These are phyloP conservation scores for Isoperla grammatica DNA, from an alignment of 2,888 invertebrate species.

Conservation along the genomic window DNA sequence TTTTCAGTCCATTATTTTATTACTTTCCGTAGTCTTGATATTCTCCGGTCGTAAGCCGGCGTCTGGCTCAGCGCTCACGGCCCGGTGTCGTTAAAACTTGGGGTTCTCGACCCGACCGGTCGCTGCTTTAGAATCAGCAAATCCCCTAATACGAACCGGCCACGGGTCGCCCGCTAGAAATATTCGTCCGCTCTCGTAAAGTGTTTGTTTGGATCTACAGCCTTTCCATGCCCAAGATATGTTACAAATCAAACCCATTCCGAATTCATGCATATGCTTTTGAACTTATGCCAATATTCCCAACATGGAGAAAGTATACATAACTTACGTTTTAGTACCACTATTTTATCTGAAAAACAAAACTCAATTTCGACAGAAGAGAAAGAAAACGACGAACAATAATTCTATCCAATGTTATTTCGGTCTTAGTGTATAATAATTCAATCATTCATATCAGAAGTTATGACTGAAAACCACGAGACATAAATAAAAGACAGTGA, in stretches of 20 bases:
- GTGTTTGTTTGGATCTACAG: constrained; percentile 8
- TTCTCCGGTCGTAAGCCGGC: constrained; percentile 5
- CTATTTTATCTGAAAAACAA: too few relatives aligned
- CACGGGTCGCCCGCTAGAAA: not conserved
- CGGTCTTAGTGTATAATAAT: too few relatives aligned
- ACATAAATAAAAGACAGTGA: too few relatives aligned
- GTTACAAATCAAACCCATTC: not conserved
- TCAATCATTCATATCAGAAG: too few relatives aligned
- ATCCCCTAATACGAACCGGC: constrained; percentile 8
- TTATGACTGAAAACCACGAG: too few relatives aligned
- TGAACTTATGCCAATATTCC: too few relatives aligned
- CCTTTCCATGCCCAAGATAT: not conserved
- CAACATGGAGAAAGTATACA: too few relatives aligned
- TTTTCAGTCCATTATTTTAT: constrained; percentile 17
- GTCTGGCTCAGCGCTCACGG: constrained; percentile 1
- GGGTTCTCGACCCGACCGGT: not conserved
- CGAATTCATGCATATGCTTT: too few relatives aligned
- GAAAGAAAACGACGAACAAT: too few relatives aligned
- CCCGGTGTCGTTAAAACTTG: constrained; percentile 9
- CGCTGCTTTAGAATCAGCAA: constrained; percentile 3
- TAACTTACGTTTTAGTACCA: too few relatives aligned
- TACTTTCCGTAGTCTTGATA: constrained; percentile 13
- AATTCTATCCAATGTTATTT: too few relatives aligned
- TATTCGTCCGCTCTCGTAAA: not conserved
- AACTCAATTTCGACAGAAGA: too few relatives aligned